Conservation (phyloP, 1,140 invertebrate genomes). For the Microplitis demolitor region DNA sequence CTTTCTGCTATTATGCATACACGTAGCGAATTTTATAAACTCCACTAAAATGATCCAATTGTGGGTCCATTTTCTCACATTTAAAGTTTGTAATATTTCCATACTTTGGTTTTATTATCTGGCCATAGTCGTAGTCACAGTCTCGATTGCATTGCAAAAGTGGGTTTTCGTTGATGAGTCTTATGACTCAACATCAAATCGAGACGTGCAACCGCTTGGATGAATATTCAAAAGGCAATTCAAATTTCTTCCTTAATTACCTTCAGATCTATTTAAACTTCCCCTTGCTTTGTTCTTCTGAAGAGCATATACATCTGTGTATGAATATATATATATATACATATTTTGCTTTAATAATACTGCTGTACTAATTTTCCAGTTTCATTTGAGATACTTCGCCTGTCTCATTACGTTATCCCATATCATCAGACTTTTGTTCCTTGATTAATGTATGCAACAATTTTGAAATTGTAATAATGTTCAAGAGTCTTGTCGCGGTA, state of each 20-base stretch:
- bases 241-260: constrained; percentile 23
- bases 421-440: background rate
- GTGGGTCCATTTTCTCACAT: background rate
- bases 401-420: background rate
- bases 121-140: no score
- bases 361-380: background rate
- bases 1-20: no score
- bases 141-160: no score
- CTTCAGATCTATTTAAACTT: constrained; percentile 20
- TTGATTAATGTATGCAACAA: background rate
- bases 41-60: background rate
- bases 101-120: no score
- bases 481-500: background rate
- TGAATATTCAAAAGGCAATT: constrained; percentile 26
- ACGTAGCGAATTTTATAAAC: background rate
- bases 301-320: background rate
- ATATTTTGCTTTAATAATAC: background rate
- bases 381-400: background rate
- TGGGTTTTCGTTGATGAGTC: no score
- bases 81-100: background rate
- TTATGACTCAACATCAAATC: constrained; percentile 2
- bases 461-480: constrained; percentile 4
- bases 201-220: constrained; percentile 1
- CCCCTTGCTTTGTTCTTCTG: background rate
- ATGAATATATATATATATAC: background rate